Conservation (phyloP, 37 sponge, comb jelly and placozoan genomes). For the Hexactinellida sp. region DNA sequence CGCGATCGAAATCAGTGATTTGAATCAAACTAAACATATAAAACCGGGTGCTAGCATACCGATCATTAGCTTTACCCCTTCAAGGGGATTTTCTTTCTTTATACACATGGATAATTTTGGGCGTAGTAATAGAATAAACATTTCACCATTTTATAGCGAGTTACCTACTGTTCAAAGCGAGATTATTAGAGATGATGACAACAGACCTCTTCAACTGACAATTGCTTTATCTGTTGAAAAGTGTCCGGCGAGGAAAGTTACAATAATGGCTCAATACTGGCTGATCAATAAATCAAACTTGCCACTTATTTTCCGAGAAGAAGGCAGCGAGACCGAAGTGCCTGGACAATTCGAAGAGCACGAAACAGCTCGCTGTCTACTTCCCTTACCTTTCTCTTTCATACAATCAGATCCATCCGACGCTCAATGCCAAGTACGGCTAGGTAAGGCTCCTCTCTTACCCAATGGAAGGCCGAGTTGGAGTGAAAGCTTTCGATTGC, state of each 20-base stretch:
- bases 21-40: not conserved
- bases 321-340: constrained; percentile 31
- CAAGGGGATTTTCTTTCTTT: not conserved
- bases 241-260: constrained; percentile 26
- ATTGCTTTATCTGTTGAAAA: not conserved
- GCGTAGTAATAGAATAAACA: not conserved
- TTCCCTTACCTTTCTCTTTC: constrained; percentile 73
- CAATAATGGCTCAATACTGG: constrained; percentile 66
- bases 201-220: not conserved
- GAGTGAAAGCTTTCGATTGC: not conserved
- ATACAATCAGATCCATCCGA: not conserved
- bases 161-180: not conserved
- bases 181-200: not conserved
- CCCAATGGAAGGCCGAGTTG: not conserved
- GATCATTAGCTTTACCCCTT: not conserved
- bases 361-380: constrained; percentile 51
- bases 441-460: not conserved
- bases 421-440: not conserved
- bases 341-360: constrained; percentile 70
- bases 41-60: constrained; percentile 5
- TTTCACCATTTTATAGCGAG: not conserved
- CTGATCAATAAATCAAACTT: constrained; percentile 64
- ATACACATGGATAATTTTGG: not conserved
- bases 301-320: constrained; percentile 68
- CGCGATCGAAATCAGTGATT: not conserved